Conservation (phyloP, 2,888 invertebrate genomes). For the Chloroclystis v-ata region DNA sequence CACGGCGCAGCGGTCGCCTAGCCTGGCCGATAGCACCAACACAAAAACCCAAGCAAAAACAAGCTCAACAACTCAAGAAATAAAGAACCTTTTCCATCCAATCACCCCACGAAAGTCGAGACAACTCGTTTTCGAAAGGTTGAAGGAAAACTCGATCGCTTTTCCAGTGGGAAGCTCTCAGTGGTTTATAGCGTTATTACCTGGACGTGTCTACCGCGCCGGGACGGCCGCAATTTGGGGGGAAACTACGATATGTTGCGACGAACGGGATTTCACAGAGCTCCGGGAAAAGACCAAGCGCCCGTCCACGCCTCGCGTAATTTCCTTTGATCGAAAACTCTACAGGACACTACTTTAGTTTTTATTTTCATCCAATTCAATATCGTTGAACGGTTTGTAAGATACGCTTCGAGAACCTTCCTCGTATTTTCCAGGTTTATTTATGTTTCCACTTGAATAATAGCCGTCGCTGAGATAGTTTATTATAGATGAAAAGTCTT, state of each 20-base stretch:
- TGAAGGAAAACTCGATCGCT: constrained; percentile 76
- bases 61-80: constrained; percentile 47
- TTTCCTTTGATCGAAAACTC: constrained; percentile 74
- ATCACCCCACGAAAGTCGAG: constrained; percentile 50
- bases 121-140: constrained; percentile 72
- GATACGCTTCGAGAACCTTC: constrained; percentile 40
- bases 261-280: constrained; percentile 71
- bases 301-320: constrained; percentile 57
- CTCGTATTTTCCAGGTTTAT: constrained; percentile 32
- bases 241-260: constrained; percentile 73
- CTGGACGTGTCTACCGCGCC: constrained; percentile 73
- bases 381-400: constrained; percentile 53
- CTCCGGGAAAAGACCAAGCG: constrained; percentile 61
- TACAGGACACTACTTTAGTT: constrained; percentile 56
- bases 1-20: constrained; percentile 64
- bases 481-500: constrained; percentile 27
- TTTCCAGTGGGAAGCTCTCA: constrained; percentile 75
- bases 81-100: constrained; percentile 56
- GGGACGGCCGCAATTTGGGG: constrained; percentile 74
- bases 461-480: constrained; percentile 31
- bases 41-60: constrained; percentile 42
- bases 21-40: constrained; percentile 63
- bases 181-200: constrained; percentile 79
- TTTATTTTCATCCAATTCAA: constrained; percentile 70
- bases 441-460: constrained; percentile 31